A percentile compares a stretch with the other conserved stretches of the same genome.
Conservation (phyloP, 2,113 vertebrate species). For the Macrotus californicus region DNA sequence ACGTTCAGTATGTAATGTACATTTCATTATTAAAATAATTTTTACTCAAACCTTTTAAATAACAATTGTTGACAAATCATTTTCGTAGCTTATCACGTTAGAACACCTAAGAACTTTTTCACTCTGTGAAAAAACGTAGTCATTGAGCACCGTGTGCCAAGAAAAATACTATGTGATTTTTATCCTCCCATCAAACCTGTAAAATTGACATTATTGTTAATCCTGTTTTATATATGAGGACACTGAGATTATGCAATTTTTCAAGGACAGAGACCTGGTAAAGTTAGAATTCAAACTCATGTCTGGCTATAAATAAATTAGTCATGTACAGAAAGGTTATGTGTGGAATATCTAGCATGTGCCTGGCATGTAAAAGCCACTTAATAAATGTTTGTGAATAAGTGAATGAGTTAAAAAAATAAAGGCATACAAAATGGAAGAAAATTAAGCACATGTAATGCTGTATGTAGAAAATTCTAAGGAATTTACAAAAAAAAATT, state of each 20-base stretch:
- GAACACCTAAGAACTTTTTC: background rate
- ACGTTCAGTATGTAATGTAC: background rate
- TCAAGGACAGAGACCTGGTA: background rate
- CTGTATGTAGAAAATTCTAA: no score
- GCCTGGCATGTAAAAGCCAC: background rate
- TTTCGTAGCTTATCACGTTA: background rate
- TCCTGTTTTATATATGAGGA: background rate
- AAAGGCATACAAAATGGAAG: background rate
- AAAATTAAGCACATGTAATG: background rate
- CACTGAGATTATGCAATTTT: background rate
- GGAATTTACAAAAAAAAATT: background rate
- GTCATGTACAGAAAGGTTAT: conserved; percentile 47
- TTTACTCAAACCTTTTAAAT: background rate
- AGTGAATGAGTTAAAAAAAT: background rate
- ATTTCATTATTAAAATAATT: background rate
- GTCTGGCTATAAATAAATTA: conserved; percentile 24
- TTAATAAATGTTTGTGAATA: background rate
- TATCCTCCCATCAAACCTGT: background rate
- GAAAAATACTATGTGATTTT: background rate
- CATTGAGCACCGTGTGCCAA: background rate
- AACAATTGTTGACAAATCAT: background rate
- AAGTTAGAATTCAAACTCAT: background rate
- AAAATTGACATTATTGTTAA: background rate
- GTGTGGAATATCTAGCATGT: background rate
- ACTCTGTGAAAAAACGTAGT: background rate